A percentile compares a stretch with the other conserved stretches of the same genome.
Evolutionary conservation across 1,140 invertebrate genomes (phyloP).

Genomic region (Teleopsis dalmanni): DNA sequence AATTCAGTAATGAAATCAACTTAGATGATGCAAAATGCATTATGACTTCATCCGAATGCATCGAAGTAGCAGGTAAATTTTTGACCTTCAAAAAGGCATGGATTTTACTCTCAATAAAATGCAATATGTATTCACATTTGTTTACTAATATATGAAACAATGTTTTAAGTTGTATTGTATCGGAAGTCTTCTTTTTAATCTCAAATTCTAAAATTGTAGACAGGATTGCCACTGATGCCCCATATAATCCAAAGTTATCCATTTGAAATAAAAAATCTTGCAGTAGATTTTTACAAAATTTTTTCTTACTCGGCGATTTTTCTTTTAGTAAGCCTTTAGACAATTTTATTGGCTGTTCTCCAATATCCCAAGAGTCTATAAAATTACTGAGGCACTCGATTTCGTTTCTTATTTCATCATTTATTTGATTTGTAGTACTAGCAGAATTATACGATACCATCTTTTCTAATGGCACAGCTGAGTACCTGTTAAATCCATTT

Average conservation of each 20-base stretch:
- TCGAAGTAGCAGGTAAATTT: slow-evolving; percentile 4
- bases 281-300: slow-evolving; percentile 15
- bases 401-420: slow-evolving; percentile 11
- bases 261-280: slow-evolving; percentile 45
- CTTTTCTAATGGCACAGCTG: slow-evolving; percentile 55
- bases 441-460: slow-evolving; percentile 27
- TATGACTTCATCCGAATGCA: slow-evolving; percentile 37
- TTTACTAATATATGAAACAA: slow-evolving; percentile 46
- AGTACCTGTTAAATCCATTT: slow-evolving; percentile 28
- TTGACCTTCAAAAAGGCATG: slow-evolving; percentile 20
- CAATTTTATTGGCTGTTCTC: slow-evolving; percentile 17
- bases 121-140: slow-evolving; percentile 27
- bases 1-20: slow-evolving; percentile 49
- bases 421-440: background rate
- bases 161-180: slow-evolving; percentile 39
- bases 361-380: slow-evolving; percentile 23
- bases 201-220: slow-evolving; percentile 56
- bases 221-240: slow-evolving; percentile 51
- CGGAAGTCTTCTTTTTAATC: slow-evolving; percentile 49
- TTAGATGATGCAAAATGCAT: slow-evolving; percentile 52
- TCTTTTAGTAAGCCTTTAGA: slow-evolving; percentile 15
- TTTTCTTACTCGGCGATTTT: slow-evolving; percentile 27
- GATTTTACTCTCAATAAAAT: slow-evolving; percentile 22
- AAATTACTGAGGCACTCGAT: too few relatives aligned
- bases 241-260: slow-evolving; percentile 52